Evolutionary conservation across 2,888 invertebrate genomes (phyloP), one percentile per base, ranked within the genome.

Genomic region (Eupithecia inturbata): DNA sequence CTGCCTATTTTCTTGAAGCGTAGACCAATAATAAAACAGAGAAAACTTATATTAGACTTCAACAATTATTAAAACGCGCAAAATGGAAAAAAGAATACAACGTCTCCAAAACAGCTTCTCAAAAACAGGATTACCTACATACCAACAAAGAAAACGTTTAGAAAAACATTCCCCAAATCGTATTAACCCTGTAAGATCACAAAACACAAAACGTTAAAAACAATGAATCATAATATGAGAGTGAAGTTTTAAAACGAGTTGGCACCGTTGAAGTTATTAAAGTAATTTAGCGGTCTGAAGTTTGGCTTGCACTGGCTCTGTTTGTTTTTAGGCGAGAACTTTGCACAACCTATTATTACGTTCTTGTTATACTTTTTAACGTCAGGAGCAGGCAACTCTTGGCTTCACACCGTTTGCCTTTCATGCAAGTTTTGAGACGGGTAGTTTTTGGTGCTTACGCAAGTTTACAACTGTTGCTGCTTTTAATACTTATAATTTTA

Each of bases 271-370:
- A 78, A 82, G 84, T 88, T 91, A 91, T 92, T 90, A 90, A 91
- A 89, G 88, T 90, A 92, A 93, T 92, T 92, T 91, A 89, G 89
- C 88, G 86, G 89, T 89, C 89, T 84, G 86, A 79, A 84, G 85
- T 83, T 82, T 79, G 79, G 84, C 81, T 86, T 88, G 87, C 90
- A 88, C 91, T 89, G 92, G 89, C 84, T 83, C 84, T 94, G 94
- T 94, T 94, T 94, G 94, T 94, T 94, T 94, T 93, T 90, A 88
- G 93, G 94, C 94, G 94, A 93, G 94, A 94, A 94, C 90, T 92
- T 88, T 87, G 86, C 91, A 81, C 88, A 92, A 91, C 93, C 94
- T 90, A 93, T 94, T 91, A 94, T 94, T 94, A 94, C 87, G 83
- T 84, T 89, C 90, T 90, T 87, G 89, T 90, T 93, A 89, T 91